Evolutionary conservation across 2,113 vertebrate species (phyloP), one percentile per base, ranked within the genome.

Genomic region (Syrmaticus mikado): DNA sequence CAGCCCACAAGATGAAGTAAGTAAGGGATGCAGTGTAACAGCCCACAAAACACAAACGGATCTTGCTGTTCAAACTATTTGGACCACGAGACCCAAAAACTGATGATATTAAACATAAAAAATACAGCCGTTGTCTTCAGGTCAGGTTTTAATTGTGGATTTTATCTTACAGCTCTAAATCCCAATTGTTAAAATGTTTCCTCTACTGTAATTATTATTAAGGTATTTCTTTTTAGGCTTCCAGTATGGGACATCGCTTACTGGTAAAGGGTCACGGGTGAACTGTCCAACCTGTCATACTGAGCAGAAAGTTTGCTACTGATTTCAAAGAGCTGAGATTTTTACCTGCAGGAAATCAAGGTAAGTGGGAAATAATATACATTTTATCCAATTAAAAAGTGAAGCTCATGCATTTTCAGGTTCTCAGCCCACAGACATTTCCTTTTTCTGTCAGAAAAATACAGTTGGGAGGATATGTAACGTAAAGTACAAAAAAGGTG

Each of bases 1-100:
- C 93, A 98, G 96, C 92, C 96, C 94, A 97, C 97, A 96, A 28
- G 96, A 97, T 97, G 96, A 98, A 90, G 96, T 97, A 96, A 98
- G 95, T 68, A 91, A 88, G 84, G 76, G 94, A 93, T 67, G 73
- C 38, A 96, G 83, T 34, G 78, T 76, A 97, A 91, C 45, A 60
- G 74, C 89, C 81, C 91, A 92, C 32, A 86, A 82, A 96, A 85
- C 60, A 76, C 32, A 64, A 92, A 85, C 0, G 5, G 65, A 95
- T 86, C 89, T 34, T 68, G 60, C 88, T 95, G 92, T 75, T 96
- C 89, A 80, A 87, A 77, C 82, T 72, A 38, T 86, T 92, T 65
- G 41, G 78, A 48, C 62, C 25, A 5, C 15, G 67, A 89, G 90
- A 60, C 83, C 88, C 68, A 86, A 90, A 95, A 96, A 83, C 72